Conservation (phyloP, 2,888 invertebrate species). For the Netelia virgata region DNA sequence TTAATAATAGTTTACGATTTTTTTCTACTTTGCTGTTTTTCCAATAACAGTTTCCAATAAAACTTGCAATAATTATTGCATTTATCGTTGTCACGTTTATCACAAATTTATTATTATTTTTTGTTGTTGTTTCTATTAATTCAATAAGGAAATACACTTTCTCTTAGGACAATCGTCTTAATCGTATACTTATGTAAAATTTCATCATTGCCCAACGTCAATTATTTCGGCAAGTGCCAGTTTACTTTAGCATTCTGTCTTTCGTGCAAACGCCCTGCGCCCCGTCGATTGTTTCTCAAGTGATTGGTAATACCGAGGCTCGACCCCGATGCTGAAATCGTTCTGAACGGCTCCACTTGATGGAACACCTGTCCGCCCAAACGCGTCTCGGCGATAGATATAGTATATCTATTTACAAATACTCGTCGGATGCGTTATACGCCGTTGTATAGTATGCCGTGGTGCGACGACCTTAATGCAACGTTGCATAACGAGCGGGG, state of each 20-base stretch:
- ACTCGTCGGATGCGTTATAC: slow-evolving; percentile 1
- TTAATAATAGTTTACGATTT: too few relatives aligned
- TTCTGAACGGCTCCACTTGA: slow-evolving; percentile 33
- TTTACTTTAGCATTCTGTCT: slow-evolving; percentile 28
- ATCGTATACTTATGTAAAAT: slow-evolving; percentile 6
- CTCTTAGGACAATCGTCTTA: neutral
- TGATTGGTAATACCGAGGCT: slow-evolving; percentile 45
- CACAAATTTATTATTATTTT: too few relatives aligned
- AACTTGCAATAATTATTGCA: too few relatives aligned
- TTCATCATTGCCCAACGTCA: slow-evolving; percentile 1
- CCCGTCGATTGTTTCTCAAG: slow-evolving; percentile 52
- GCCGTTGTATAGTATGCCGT: slow-evolving; percentile 34
- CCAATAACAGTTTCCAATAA: too few relatives aligned
- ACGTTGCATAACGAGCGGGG: slow-evolving; percentile 74
- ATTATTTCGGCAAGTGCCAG: neutral
- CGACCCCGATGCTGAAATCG: slow-evolving; percentile 66
- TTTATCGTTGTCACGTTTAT: too few relatives aligned
- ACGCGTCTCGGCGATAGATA: neutral
- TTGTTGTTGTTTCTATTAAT: too few relatives aligned
- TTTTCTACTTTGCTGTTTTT: too few relatives aligned
- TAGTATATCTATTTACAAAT: neutral
- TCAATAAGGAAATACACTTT: neutral
- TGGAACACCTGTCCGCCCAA: slow-evolving; percentile 19
- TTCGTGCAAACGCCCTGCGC: slow-evolving; percentile 4
- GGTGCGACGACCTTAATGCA: slow-evolving; percentile 68